Evolutionary conservation across 1,140 invertebrate species (phyloP).

Genomic region (Diorhabda sublineata): DNA sequence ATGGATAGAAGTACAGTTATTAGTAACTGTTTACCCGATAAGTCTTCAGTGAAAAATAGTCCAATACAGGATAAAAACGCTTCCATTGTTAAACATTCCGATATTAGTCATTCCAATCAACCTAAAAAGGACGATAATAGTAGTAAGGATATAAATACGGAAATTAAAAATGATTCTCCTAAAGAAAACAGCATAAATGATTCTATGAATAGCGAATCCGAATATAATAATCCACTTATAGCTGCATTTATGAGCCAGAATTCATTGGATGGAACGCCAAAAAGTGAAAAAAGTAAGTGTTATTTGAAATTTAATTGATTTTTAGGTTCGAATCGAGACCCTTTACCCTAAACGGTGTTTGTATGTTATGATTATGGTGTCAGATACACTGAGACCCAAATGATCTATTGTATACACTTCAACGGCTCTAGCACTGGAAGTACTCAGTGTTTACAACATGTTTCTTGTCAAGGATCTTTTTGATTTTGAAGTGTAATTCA

Average conservation of each 20-base stretch:
- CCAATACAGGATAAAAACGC: conserved; percentile 1
- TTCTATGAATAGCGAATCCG: conserved; percentile 5
- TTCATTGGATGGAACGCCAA: conserved; percentile 30
- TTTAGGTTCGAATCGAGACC: too few species aligned
- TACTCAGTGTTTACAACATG: too few species aligned
- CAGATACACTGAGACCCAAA: too few species aligned
- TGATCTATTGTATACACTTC: too few species aligned
- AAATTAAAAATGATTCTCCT: neutral
- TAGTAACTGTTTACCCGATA: conserved; percentile 24
- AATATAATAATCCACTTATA: conserved; percentile 36
- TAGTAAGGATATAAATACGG: neutral
- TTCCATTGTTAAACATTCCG: conserved; percentile 9
- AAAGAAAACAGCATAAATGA: neutral
- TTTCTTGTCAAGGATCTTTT: too few species aligned
- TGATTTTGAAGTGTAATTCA: too few species aligned
- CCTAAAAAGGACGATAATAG: conserved; percentile 3
- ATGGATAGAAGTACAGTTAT: conserved; percentile 21
- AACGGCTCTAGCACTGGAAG: too few species aligned
- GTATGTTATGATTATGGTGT: too few species aligned
- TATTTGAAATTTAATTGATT: too few species aligned
- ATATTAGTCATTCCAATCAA: conserved; percentile 8
- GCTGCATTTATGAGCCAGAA: conserved; percentile 40
- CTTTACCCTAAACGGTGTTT: too few species aligned
- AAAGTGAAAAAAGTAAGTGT: conserved; percentile 13
- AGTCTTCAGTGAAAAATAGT: conserved; percentile 19